Percentiles rank a stretch among this genome's conserved stretches.
phyloP scores from a whole-genome alignment of 2,113 vertebrate genomes.

The Sigmodon hispidus region DNA sequence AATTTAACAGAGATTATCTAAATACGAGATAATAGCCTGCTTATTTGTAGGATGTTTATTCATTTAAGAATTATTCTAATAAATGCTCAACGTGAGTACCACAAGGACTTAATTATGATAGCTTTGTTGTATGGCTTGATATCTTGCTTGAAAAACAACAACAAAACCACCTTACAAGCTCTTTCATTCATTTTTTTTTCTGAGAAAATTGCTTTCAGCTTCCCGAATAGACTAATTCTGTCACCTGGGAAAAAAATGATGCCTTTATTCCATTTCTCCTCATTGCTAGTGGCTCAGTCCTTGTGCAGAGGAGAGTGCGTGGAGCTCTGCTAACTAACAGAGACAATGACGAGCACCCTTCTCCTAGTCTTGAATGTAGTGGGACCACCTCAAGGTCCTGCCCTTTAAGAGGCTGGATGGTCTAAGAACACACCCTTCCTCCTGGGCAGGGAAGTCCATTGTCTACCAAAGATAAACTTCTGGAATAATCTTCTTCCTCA shows the following conservation, averaged over 20 bases:
- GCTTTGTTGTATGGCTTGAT: slow-evolving; percentile 34
- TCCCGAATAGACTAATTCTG: not conserved
- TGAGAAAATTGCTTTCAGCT: slow-evolving; percentile 35
- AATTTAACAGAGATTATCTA: slow-evolving; percentile 39
- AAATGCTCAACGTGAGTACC: not conserved
- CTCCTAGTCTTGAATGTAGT: not conserved
- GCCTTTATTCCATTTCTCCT: not conserved
- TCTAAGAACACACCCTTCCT: not conserved
- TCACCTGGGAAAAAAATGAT: slow-evolving; percentile 5
- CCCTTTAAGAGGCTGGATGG: not conserved
- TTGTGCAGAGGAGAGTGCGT: not conserved
- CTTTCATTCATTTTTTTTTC: not conserved
- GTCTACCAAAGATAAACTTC: not conserved
- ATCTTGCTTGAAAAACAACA: not conserved
- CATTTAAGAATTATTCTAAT: slow-evolving; percentile 14
- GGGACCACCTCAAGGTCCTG: not conserved
- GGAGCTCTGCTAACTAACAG: not conserved
- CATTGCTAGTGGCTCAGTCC: not conserved
- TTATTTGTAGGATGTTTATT: slow-evolving; percentile 1
- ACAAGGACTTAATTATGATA: slow-evolving; percentile 51
- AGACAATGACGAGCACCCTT: not conserved
- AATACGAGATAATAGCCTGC: not conserved
- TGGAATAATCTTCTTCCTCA: not conserved
- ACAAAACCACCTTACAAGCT: not conserved
- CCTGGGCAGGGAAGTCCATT: not conserved